Conservation (phyloP, 1,140 invertebrate species). For the Panagrolaimus sp. region DNA sequence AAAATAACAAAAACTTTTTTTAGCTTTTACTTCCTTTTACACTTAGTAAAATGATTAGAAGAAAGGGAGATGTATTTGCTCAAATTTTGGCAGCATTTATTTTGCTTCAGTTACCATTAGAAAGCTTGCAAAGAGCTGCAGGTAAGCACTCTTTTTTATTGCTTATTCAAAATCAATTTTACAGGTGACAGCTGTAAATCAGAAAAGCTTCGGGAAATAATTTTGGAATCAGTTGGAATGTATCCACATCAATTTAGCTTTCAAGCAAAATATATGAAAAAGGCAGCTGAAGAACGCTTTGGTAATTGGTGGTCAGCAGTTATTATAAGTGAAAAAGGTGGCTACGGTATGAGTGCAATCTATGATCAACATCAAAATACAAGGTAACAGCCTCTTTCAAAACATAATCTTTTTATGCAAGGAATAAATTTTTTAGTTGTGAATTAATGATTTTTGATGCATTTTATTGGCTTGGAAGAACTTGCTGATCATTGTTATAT, state of each 20-base stretch:
- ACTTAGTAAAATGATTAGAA: too few species aligned
- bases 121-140: too few species aligned
- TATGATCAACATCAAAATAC: conserved; percentile 57
- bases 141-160: too few species aligned
- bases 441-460: conserved; percentile 55
- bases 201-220: conserved; percentile 54
- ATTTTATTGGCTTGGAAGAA: conserved; percentile 56
- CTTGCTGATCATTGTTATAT: conserved; percentile 36
- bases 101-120: too few species aligned
- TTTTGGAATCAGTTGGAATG: conserved; percentile 53
- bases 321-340: conserved; percentile 55
- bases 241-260: conserved; percentile 58
- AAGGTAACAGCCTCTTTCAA: conserved; percentile 36
- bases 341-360: conserved; percentile 56
- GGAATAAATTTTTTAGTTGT: conserved; percentile 45
- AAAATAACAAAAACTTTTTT: too few species aligned
- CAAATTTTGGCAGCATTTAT: too few species aligned
- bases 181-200: conserved; percentile 58
- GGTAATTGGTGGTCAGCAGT: conserved; percentile 58
- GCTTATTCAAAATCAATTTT: conserved; percentile 8
- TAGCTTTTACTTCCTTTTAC: too few species aligned
- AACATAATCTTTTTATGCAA: neutral
- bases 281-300: conserved; percentile 53
- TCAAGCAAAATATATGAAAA: conserved; percentile 58
- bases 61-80: too few species aligned